A percentile compares a stretch with the other conserved stretches of the same genome.
These are phyloP conservation scores for Caenorhabditis latens DNA, from an alignment of 1,140 invertebrate species.

Conservation along the genomic window DNA sequence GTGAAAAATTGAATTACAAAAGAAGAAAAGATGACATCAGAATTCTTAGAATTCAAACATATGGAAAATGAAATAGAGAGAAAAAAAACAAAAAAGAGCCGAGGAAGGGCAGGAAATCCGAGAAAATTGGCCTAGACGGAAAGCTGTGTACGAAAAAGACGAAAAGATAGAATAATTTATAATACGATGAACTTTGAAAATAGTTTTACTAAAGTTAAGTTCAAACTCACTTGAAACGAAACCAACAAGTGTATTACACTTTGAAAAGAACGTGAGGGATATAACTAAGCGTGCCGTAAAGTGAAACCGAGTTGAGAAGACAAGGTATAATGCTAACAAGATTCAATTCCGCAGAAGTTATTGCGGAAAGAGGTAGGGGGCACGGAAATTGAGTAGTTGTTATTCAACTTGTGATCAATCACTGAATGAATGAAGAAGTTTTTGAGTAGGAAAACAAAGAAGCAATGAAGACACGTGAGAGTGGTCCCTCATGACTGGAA, in stretches of 20 bases:
- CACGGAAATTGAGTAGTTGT: conserved; percentile 11
- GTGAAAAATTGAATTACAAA: background rate
- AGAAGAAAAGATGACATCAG: too few species aligned
- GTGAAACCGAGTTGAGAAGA: conserved; percentile 9
- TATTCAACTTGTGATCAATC: conserved; percentile 45
- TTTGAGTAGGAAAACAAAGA: background rate
- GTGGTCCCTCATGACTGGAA: conserved; percentile 48
- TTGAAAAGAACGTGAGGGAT: conserved; percentile 29
- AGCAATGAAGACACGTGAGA: conserved; percentile 46
- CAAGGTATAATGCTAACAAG: conserved; percentile 35
- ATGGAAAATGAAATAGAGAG: too few species aligned
- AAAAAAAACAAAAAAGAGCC: too few species aligned
- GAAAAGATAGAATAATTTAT: background rate
- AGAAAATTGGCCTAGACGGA: too few species aligned
- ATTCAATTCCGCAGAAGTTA: background rate
- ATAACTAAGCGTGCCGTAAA: conserved; percentile 43
- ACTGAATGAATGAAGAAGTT: conserved; percentile 4
- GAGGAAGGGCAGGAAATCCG: too few species aligned
- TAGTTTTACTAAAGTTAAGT: background rate
- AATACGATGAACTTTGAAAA: background rate
- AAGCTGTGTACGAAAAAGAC: too few species aligned
- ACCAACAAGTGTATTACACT: background rate
- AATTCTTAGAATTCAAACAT: too few species aligned
- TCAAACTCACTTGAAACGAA: background rate
- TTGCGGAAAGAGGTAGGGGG: background rate